Base-by-base conservation (phyloP, 2,113 vertebrate genomes). In the Alethe castanea region DNA sequence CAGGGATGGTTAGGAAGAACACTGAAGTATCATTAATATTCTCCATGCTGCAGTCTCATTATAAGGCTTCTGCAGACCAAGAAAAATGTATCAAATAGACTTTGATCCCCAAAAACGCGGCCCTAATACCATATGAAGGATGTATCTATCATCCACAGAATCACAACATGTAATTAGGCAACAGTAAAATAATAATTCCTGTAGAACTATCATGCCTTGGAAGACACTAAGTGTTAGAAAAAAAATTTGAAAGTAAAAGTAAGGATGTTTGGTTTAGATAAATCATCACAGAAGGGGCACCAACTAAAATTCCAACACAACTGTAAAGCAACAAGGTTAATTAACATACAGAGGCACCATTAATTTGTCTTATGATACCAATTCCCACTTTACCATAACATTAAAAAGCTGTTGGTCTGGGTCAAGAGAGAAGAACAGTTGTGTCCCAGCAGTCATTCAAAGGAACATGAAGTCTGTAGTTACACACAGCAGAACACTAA, bases 61-160 rank as follows among this genome's bases (percentile, higher is more conserved):
- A 42, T 15, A 59, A 72, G 31, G 35, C 12, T 85, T 85, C 45
- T 29, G 12, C 22, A 26, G 31, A 88, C 26, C 42, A 70, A 66
- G 35, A 67, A 62, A 67, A 80, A 24, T 42, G 1, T 31, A 45
- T 26, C 8, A 56, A 12, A 69, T 50, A 61, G 19, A 74, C 15
- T 64, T 15, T 31, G 12, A 45, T 25, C 13, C 11, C 10, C 19
- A 1, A 69, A 82, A 64, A 1, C 3, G 54, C 0, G 1, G 40
- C 29, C 23, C 26, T 83, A 67, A 44, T 44, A 15, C 38, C 38
- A 29, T 19, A 45, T 9, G 40, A 76, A 67, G 35, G 15, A 24
- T 18, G 5, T 26, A 65, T 47, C 33, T n/a, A 74, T 36, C 40
- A 69, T 31, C 23, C 24, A 52, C 24, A 86, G 50, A 36, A 83